Conservation (phyloP, 2,113 vertebrate genomes). For the Festucalex cinctus region DNA sequence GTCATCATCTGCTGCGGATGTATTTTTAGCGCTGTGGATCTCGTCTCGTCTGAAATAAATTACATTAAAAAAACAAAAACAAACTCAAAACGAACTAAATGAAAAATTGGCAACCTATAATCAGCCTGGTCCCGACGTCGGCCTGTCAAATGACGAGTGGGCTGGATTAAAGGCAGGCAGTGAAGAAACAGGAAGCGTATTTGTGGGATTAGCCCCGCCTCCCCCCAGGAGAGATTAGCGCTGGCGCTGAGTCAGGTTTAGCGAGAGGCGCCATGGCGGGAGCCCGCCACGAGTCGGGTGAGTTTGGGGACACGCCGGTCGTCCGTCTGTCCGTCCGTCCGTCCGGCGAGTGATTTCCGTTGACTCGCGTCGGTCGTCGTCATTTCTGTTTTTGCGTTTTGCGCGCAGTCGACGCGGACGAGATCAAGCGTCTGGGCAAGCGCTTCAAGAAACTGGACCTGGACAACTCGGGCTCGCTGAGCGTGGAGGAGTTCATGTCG, state of each 20-base stretch:
- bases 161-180: neutral
- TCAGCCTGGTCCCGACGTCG: no score
- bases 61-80: no score
- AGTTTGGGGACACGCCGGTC: neutral
- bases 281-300: neutral
- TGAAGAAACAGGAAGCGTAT: neutral
- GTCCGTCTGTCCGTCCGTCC: no score
- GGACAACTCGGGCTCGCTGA: conserved; percentile 98
- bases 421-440: conserved; percentile 99
- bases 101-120: no score
- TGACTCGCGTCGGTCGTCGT: no score
- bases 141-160: neutral
- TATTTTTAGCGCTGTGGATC: no score
- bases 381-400: conserved; percentile 21
- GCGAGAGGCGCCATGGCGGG: conserved; percentile 1
- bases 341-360: neutral
- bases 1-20: neutral
- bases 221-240: neutral
- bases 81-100: no score
- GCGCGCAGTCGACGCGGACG: conserved; percentile 92
- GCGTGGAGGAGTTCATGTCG: conserved; percentile 99
- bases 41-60: no score
- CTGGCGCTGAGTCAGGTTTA: neutral
- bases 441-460: conserved; percentile 99
- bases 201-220: neutral